Evolutionary conservation across 1,140 invertebrate species (phyloP).

Genomic region (Drosophila rufa): DNA sequence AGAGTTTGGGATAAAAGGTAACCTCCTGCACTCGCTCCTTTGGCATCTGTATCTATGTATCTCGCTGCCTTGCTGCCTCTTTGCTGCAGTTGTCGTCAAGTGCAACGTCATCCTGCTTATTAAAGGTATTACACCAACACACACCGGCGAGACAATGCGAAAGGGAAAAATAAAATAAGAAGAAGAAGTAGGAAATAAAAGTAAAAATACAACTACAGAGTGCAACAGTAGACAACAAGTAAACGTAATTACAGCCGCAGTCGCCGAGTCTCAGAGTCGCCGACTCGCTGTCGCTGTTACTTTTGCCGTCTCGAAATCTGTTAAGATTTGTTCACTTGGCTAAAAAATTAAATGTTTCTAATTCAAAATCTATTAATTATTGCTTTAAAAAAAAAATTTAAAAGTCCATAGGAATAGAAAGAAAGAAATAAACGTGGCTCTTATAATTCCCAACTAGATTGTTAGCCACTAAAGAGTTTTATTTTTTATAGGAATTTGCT

Average conservation of each 20-base stretch:
- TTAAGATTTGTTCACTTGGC: conserved; percentile 22
- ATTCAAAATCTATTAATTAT: too few species aligned
- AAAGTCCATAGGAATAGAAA: too few species aligned
- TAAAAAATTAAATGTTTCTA: neutral
- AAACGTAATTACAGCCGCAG: conserved; percentile 73
- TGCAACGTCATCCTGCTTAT: conserved; percentile 83
- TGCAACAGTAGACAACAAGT: conserved; percentile 72
- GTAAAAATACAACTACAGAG: conserved; percentile 26
- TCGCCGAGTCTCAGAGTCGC: conserved; percentile 5
- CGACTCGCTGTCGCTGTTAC: conserved; percentile 20
- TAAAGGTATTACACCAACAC: conserved; percentile 74
- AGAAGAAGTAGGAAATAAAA: conserved; percentile 18
- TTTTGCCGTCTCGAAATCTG: conserved; percentile 35
- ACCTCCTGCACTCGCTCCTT: conserved; percentile 22
- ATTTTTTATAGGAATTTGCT: too few species aligned
- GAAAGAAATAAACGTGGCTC: too few species aligned
- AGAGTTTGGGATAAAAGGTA: conserved; percentile 37
- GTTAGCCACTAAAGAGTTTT: too few species aligned
- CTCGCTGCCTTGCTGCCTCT: neutral
- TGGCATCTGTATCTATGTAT: conserved; percentile 1
- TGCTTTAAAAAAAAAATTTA: too few species aligned
- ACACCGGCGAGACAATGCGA: conserved; percentile 47
- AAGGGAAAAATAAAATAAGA: conserved; percentile 32
- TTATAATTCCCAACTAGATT: too few species aligned
- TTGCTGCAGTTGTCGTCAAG: conserved; percentile 63